phyloP scores from a whole-genome alignment of 2,888 invertebrate genomes.

The Chromoteleia sp. region DNA sequence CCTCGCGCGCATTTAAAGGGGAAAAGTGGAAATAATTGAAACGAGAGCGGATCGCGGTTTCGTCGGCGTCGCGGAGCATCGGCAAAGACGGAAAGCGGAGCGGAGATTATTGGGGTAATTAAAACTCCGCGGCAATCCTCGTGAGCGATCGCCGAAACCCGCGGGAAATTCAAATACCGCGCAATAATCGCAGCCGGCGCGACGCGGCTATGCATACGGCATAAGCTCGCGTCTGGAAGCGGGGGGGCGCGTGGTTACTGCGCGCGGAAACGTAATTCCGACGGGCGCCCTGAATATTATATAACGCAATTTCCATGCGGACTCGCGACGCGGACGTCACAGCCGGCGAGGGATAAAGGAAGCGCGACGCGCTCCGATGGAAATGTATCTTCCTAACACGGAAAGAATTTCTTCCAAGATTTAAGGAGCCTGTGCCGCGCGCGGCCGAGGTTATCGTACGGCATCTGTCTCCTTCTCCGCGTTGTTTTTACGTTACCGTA shows the following conservation, averaged over 20 bases:
- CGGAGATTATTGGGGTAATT: constrained; percentile 41
- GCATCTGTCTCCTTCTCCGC: constrained; percentile 42
- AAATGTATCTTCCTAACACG: constrained; percentile 71
- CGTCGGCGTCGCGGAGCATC: neutral
- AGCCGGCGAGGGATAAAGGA: constrained; percentile 44
- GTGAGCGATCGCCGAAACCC: constrained; percentile 64
- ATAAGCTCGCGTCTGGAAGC: constrained; percentile 63
- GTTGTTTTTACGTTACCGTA: constrained; percentile 61
- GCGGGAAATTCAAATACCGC: constrained; percentile 70
- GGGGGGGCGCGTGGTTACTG: constrained; percentile 64
- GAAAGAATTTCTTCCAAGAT: constrained; percentile 69
- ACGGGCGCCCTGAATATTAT: constrained; percentile 79
- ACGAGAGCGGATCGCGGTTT: constrained; percentile 1
- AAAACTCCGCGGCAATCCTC: constrained; percentile 54
- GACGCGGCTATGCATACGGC: constrained; percentile 59
- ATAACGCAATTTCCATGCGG: constrained; percentile 80
- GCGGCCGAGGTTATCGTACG: constrained; percentile 60
- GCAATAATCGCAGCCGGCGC: constrained; percentile 68
- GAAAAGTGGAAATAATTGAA: constrained; percentile 24
- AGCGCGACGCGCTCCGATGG: constrained; percentile 63
- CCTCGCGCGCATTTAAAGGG: neutral
- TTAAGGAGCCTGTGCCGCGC: constrained; percentile 37
- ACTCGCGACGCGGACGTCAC: constrained; percentile 67
- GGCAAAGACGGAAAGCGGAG: constrained; percentile 1
- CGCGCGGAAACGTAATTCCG: constrained; percentile 71